Evolutionary conservation across 2,888 invertebrate species (phyloP).

Genomic region (Choreutis nemorana): DNA sequence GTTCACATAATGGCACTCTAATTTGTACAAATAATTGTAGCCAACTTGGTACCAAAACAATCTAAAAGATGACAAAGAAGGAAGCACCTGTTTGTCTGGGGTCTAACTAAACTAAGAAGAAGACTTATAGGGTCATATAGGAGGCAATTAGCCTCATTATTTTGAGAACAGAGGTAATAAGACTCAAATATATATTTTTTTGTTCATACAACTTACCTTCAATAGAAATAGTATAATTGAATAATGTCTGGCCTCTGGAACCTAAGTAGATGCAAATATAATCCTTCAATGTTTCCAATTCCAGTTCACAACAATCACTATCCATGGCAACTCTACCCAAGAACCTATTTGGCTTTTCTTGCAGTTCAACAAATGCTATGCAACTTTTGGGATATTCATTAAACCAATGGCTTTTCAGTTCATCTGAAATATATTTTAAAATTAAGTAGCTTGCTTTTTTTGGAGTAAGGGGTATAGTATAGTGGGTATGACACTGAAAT

Average conservation of each 20-base stretch:
- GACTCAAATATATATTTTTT: too few species aligned
- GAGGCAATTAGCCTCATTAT: too few species aligned
- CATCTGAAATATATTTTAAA: constrained; percentile 24
- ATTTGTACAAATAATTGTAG: constrained; percentile 2
- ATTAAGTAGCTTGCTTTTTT: not conserved
- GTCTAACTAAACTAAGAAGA: too few species aligned
- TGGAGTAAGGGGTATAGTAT: not conserved
- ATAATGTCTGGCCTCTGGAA: constrained; percentile 68
- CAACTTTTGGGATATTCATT: constrained; percentile 31
- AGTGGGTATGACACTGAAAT: not conserved
- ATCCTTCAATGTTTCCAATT: constrained; percentile 42
- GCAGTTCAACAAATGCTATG: constrained; percentile 31
- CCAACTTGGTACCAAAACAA: not conserved
- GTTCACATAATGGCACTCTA: not conserved
- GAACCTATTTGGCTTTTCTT: constrained; percentile 27
- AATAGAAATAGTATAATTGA: constrained; percentile 67
- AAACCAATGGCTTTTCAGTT: constrained; percentile 30
- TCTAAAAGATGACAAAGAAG: too few species aligned
- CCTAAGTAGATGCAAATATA: constrained; percentile 74
- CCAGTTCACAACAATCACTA: constrained; percentile 17
- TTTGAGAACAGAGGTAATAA: too few species aligned
- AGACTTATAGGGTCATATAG: too few species aligned
- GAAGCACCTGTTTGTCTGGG: too few species aligned
- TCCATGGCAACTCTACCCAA: constrained; percentile 36
- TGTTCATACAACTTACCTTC: too few species aligned